phyloP scores from a whole-genome alignment of 2,113 vertebrate species.

The Apteryx mantelli region DNA sequence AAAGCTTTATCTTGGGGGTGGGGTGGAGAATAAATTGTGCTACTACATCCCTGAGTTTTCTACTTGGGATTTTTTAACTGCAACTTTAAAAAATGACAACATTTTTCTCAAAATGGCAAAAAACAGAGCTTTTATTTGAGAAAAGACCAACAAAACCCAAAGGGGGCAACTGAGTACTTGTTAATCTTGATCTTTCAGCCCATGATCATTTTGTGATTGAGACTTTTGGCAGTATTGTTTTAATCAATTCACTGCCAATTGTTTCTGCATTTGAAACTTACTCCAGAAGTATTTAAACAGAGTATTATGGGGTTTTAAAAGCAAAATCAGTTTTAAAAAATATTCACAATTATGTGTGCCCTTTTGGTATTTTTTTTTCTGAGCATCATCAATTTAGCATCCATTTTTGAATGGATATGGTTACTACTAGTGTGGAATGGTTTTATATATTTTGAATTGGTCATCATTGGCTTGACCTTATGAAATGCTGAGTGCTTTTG shows the following conservation, averaged over 20 bases:
- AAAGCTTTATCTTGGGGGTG: constrained; percentile 16
- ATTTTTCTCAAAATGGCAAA: not conserved
- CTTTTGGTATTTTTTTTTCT: constrained; percentile 23
- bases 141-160: constrained; percentile 14
- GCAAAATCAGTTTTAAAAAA: constrained; percentile 29
- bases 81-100: not conserved
- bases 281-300: constrained; percentile 45
- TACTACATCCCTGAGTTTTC: constrained; percentile 13
- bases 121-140: constrained; percentile 25
- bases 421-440: not conserved
- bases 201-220: constrained; percentile 35
- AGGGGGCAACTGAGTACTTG: not conserved
- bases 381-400: not conserved
- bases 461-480: constrained; percentile 7
- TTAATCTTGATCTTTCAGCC: constrained; percentile 34
- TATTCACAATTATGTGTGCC: constrained; percentile 57
- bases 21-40: not conserved
- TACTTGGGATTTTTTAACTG: constrained; percentile 41
- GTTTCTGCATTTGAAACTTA: constrained; percentile 53
- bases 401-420: constrained; percentile 1
- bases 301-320: constrained; percentile 38
- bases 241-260: constrained; percentile 46
- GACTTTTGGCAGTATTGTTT: constrained; percentile 50
- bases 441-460: constrained; percentile 55
- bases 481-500: constrained; percentile 17